Percentiles rank a stretch among this genome's conserved stretches.
Conservation (phyloP, 2,888 invertebrate species). For the Cetonia aurata region DNA sequence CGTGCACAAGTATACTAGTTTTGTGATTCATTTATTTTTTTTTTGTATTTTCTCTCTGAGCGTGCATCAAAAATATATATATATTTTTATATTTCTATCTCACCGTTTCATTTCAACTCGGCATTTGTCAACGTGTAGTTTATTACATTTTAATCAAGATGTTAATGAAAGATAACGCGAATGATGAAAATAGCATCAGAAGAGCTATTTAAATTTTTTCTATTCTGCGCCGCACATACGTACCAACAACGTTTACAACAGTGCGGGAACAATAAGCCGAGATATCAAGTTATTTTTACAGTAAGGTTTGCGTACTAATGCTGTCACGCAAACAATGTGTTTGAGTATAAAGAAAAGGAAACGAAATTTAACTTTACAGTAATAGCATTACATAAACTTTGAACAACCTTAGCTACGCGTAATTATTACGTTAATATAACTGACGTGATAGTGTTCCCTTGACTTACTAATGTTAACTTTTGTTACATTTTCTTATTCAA, state of each 20-base stretch:
- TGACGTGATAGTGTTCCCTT: neutral
- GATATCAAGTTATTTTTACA: conserved; percentile 15
- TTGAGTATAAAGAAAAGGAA: neutral
- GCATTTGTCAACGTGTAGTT: neutral
- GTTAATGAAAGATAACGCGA: conserved; percentile 13
- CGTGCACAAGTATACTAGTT: no score
- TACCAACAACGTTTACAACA: neutral
- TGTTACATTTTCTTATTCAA: neutral
- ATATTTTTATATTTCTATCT: no score
- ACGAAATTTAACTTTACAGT: neutral
- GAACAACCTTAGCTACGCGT: neutral
- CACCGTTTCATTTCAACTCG: no score
- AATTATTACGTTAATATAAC: conserved; percentile 4
- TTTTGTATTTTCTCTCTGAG: no score
- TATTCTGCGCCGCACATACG: conserved; percentile 1
- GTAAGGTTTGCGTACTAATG: neutral
- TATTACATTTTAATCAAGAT: conserved; percentile 5
- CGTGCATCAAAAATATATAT: no score
- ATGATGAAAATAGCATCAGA: conserved; percentile 18
- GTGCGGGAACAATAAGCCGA: conserved; percentile 17
- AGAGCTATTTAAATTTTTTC: conserved; percentile 18
- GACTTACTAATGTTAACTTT: no score
- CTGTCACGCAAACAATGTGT: neutral
- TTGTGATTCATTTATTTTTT: no score
- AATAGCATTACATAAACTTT: conserved; percentile 6